Evolutionary conservation across 2,797 vertebrate genomes (phyloP).

Genomic region (Masticophis lateralis): DNA sequence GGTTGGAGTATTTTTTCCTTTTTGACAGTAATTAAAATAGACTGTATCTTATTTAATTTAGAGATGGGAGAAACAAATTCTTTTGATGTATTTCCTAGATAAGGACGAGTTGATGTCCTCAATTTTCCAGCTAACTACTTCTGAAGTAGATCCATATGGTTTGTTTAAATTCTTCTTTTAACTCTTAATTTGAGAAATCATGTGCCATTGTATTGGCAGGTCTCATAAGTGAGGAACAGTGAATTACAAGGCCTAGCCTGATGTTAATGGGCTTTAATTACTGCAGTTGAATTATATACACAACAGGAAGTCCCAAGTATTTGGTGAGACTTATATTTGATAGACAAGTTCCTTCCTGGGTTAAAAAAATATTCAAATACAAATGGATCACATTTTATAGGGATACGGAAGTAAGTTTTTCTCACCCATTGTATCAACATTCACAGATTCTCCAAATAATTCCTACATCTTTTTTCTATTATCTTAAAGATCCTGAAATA

Average conservation of each 20-base stretch:
- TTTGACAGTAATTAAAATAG: constrained; percentile 54
- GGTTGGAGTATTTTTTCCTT: background rate
- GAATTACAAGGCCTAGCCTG: constrained; percentile 52
- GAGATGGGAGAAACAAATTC: constrained; percentile 24
- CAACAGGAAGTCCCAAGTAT: background rate
- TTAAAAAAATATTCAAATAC: constrained; percentile 38
- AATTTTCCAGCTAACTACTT: constrained; percentile 65
- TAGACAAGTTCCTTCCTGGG: background rate
- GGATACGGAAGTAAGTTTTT: background rate
- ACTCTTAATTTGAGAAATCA: constrained; percentile 74
- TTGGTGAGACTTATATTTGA: background rate
- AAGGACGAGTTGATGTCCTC: constrained; percentile 44
- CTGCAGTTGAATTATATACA: constrained; percentile 48
- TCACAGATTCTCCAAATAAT: background rate
- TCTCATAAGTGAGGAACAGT: constrained; percentile 61
- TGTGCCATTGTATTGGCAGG: constrained; percentile 67
- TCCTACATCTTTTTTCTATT: background rate
- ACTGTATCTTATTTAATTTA: constrained; percentile 57
- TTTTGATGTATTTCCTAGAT: constrained; percentile 56
- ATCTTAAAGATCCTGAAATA: background rate
- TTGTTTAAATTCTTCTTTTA: constrained; percentile 64
- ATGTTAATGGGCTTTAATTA: constrained; percentile 64
- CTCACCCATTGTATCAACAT: background rate
- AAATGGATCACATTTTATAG: constrained; percentile 1
- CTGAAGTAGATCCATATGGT: constrained; percentile 70